These are phyloP conservation scores for Eupithecia insigniata DNA, from an alignment of 2,888 invertebrate genomes.

Conservation along the genomic window DNA sequence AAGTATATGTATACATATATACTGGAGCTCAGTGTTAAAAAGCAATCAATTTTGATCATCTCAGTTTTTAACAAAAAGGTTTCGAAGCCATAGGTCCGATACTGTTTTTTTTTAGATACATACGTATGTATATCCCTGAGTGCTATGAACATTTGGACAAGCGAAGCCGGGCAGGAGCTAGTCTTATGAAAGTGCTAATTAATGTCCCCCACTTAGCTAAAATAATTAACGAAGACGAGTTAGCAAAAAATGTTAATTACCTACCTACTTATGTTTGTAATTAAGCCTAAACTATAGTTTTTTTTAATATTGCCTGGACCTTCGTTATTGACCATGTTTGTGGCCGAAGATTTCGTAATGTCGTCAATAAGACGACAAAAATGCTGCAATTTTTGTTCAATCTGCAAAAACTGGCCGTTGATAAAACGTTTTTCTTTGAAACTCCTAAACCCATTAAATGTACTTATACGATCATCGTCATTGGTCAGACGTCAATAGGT, in stretches of 20 bases:
- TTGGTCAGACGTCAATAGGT: not conserved
- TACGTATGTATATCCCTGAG: too few species aligned
- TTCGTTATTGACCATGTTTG: too few species aligned
- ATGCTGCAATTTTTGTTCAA: not conserved
- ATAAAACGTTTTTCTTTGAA: not conserved
- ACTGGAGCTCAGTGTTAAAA: too few species aligned
- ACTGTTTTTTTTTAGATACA: too few species aligned
- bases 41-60: not conserved
- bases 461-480: not conserved
- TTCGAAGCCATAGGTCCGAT: not conserved
- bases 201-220: slow-evolving; percentile 24
- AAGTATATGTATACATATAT: too few species aligned
- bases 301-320: too few species aligned
- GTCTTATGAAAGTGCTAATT: slow-evolving; percentile 3
- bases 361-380: not conserved
- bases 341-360: too few species aligned
- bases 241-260: slow-evolving; percentile 2
- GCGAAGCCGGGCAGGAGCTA: not conserved
- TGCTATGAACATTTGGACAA: not conserved
- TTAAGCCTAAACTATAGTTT: not conserved
- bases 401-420: not conserved
- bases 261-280: not conserved
- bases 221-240: not conserved
- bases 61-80: not conserved
- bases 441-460: not conserved